Conservation (phyloP, 2,888 invertebrate species). For the Empis livida region DNA sequence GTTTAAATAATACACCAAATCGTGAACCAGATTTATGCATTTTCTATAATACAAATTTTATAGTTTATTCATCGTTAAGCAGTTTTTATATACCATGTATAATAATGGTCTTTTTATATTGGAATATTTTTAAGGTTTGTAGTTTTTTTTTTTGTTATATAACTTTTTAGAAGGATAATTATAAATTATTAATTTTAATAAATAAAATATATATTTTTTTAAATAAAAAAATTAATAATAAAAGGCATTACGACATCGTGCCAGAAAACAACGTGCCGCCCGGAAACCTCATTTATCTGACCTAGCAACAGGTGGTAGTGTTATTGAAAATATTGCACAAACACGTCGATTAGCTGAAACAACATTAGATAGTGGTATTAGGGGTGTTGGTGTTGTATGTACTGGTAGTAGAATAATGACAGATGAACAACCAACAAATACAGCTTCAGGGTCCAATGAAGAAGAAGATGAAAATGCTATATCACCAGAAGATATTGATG, state of each 20-base stretch:
- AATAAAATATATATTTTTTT: not conserved
- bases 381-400: conserved; percentile 24
- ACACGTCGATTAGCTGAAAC: conserved; percentile 71
- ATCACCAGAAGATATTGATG: conserved; percentile 52
- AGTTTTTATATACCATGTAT: conserved; percentile 99
- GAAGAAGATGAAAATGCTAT: conserved; percentile 59
- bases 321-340: conserved; percentile 81
- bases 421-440: conserved; percentile 74
- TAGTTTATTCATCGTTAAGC: conserved; percentile 93
- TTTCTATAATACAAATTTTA: conserved; percentile 96
- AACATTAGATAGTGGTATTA: conserved; percentile 39
- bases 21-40: conserved; percentile 74
- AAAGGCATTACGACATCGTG: conserved; percentile 74
- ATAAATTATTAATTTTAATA: not conserved
- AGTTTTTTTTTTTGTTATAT: no score
- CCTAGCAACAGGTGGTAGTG: conserved; percentile 61
- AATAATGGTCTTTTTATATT: conserved; percentile 96
- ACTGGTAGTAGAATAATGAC: conserved; percentile 40
- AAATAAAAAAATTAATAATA: conserved; percentile 7
- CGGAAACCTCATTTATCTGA: conserved; percentile 63
- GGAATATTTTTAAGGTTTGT: conserved; percentile 90
- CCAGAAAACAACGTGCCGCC: conserved; percentile 67
- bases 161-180: not conserved
- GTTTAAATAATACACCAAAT: conserved; percentile 86
- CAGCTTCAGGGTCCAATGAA: conserved; percentile 80